Evolutionary conservation across 2,888 invertebrate genomes (phyloP), one percentile per base, ranked within the genome.

Genomic region (Reticulitermes lucifugus): DNA sequence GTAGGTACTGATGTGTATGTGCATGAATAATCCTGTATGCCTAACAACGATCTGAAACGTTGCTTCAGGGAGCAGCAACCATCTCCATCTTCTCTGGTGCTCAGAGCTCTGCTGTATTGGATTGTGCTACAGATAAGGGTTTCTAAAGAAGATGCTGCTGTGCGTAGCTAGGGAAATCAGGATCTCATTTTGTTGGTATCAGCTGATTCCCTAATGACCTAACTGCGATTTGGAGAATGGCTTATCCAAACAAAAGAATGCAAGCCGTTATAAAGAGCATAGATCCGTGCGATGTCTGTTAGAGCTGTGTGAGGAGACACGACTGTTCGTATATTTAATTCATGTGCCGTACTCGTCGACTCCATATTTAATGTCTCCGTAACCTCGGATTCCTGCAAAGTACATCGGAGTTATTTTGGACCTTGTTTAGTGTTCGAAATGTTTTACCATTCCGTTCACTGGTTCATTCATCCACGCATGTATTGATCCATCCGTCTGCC

Each of bases 131-230:
- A 55, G 55, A 18, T 55, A 55, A 18, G 18, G 55, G 12, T 46
- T 46, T 46, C 14, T 55, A 55, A 18, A 18, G 18, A 2, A 1
- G 55, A 55, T 55, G 14, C 18, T 55, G 41, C 41, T 73, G 41
- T 41, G 73, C 21, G 73, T 29, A 35, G 41, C 73, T 73, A 22
- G 73, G 73, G 73, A 73, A 73, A 73, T 73, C 73, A 73, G 2
- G 73, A 12, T 41, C 73, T 29, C 41, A 41, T 73, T 73, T 18
- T 73, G 6, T 41, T 14, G 18, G 41, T 14, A 73, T 73, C 73
- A 73, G 35, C 35, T 35, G 35, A 41, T 35, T 41, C 73, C 73
- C 73, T 73, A 73, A 73, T 35, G 73, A 73, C 73, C 35, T 41
- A 29, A 29, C 35, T 41, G 6, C 41, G 41, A 73, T 73, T 9